phyloP scores from a whole-genome alignment of 2,888 invertebrate species.

The Muschampia plurimacula region DNA sequence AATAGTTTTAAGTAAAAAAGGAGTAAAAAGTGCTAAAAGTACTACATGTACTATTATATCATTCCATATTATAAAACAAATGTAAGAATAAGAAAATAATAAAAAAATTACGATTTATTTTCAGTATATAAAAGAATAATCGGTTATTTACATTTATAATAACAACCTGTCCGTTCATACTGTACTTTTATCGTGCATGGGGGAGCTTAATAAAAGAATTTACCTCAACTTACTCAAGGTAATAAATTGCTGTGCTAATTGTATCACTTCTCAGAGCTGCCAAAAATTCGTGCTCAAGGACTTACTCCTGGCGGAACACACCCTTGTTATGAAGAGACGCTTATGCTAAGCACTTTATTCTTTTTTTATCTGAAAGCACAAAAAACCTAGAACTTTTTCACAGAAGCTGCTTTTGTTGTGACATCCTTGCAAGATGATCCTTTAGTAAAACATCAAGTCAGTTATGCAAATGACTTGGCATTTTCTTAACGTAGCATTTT shows the following conservation, averaged over 20 bases:
- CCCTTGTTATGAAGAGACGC: conserved; percentile 47
- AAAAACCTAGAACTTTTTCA: conserved; percentile 35
- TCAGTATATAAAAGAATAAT: too few species aligned
- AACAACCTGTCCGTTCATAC: too few species aligned
- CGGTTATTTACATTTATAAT: too few species aligned
- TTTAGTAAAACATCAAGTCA: conserved; percentile 31
- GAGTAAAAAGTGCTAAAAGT: too few species aligned
- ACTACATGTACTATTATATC: too few species aligned
- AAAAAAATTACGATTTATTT: too few species aligned
- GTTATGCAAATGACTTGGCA: conserved; percentile 24
- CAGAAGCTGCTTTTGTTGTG: conserved; percentile 29
- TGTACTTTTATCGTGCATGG: neutral
- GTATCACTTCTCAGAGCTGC: conserved; percentile 44
- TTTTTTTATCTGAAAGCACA: conserved; percentile 38
- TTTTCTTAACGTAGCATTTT: neutral
- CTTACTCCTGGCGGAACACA: conserved; percentile 52
- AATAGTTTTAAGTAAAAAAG: too few species aligned
- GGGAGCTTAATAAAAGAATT: conserved; percentile 28
- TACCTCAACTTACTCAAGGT: neutral
- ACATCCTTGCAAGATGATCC: conserved; percentile 21
- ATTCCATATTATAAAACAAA: too few species aligned
- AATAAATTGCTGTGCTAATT: conserved; percentile 34
- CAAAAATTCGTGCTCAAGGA: conserved; percentile 65
- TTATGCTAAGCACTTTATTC: conserved; percentile 50
- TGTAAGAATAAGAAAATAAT: too few species aligned